Conservation (phyloP, 1,140 invertebrate species). For the Atta texana region DNA sequence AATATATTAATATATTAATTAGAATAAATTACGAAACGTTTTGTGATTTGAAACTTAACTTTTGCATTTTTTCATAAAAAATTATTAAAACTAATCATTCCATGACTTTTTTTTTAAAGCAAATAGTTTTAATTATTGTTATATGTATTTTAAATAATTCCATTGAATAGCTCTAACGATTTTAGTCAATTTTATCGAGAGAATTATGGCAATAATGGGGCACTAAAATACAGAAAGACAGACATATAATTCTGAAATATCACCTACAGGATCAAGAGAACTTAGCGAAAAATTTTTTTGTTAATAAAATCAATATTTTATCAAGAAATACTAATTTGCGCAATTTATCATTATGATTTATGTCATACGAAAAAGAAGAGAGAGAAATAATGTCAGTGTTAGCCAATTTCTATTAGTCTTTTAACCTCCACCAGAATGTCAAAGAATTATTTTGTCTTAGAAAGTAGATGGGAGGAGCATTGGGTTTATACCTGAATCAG, state of each 20-base stretch:
- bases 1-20: background rate
- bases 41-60: background rate
- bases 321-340: background rate
- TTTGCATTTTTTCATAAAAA: background rate
- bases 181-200: constrained; percentile 60
- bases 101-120: background rate
- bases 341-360: background rate
- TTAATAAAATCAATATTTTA: background rate
- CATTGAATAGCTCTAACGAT: background rate
- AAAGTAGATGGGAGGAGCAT: background rate
- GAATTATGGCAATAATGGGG: background rate
- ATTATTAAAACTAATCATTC: background rate
- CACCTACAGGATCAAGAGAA: constrained; percentile 24
- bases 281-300: background rate
- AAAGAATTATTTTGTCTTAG: constrained; percentile 18
- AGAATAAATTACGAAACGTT: background rate
- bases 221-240: constrained; percentile 16
- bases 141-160: constrained; percentile 1
- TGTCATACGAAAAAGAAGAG: background rate
- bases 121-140: background rate
- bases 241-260: background rate
- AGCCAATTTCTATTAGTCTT: constrained; percentile 26
- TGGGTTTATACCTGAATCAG: constrained; percentile 80
- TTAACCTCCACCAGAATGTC: constrained; percentile 65
- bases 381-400: constrained; percentile 36